Evolutionary conservation across 2,888 invertebrate species (phyloP), one percentile per base, ranked within the genome.

Genomic region (Athetis lepigone): DNA sequence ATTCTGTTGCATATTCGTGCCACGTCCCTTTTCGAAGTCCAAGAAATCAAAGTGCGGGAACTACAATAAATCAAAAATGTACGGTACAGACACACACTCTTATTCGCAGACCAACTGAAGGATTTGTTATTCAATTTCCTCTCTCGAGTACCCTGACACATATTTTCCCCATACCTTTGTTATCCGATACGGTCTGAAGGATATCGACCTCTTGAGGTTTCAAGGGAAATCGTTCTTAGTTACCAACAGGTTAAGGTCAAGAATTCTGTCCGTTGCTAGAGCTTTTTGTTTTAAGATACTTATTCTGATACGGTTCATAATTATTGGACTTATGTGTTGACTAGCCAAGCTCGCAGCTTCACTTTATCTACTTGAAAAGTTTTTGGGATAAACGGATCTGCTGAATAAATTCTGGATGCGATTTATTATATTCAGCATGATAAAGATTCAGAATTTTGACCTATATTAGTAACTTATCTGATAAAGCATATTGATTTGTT

Each of bases 101-200:
- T 80, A 75, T 75, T 67, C 73, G 66, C 65, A 60, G 58, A 65
- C 62, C 45, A 61, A 46, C 49, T 70, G 79, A 75, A 78, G 79
- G 81, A 79, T 79, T 79, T 79, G 79, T 79, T 79, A 79, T 79
- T 80, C 79, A 80, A 79, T 79, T 79, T 79, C 79, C 79, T 67
- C 61, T 65, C 60, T 65, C 54, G 51, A 69, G 46, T 56, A 61
- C 36, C 37, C 66, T 50, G 63, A 75, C 69, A 73, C 70, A 80
- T 70, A 71, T 72, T 65, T 73, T 76, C 29, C 46, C 51, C 55
- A 59, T 75, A 68, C 79, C 64, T 78, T 78, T 70, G 75, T 70
- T 75, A 78, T 68, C 71, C 51, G 65, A 70, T 64, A 73, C 65
- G 62, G 42, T 51, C 63, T 70, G 43, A 50, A 52, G 55, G 19